Base-by-base conservation (phyloP, 64 coral and sea anemone species). In the Stichodactyla helianthus region DNA sequence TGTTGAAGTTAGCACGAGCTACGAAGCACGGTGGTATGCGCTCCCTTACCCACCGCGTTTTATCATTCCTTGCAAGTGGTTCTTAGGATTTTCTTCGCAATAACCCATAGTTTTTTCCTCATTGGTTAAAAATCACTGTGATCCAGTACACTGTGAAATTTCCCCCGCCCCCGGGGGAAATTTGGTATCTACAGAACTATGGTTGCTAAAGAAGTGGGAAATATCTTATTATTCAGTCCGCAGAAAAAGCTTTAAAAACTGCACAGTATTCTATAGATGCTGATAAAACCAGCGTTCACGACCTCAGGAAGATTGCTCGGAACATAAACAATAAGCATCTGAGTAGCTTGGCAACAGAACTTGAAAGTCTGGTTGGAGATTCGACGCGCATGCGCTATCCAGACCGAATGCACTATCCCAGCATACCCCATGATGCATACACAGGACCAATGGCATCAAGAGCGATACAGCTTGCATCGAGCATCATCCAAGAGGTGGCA, bases 181-280 rank as follows among this genome's bases (percentile, higher is more conserved):
- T 59, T 12, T 59, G 10, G 15, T 16, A 59, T 59, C 2, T 59
- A 12, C 56, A 44, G 35, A 44, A 44, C 35, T 44, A 44, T 44
- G 10, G 15, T 59, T 59, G 15, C 56, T 59, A 16, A 59, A 59
- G 6, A 59, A 59, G 59, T 11, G 5, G 16, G 5, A 14, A 1
- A 14, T 62, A n/a, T 65, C 62, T 65, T 8, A 17, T 74, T 35
- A 60, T 55, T 59, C 51, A 94, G 93, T 83, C 93, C 25, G 93
- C 93, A 53, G 93, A 94, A 63, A 94, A 94, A 57, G 93, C 93
- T 0, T 58, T 94, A 52, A 94, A 94, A 77, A 89, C 93, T 9
- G 93, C 93, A 9, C 93, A 94, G 71, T 94, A 91, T 31, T 65
- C 67, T 8, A 50, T 84, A 65, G 93, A 94, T 68, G 89, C 93